phyloP scores from a whole-genome alignment of 2,888 invertebrate genomes.

The Phorcus lineatus region DNA sequence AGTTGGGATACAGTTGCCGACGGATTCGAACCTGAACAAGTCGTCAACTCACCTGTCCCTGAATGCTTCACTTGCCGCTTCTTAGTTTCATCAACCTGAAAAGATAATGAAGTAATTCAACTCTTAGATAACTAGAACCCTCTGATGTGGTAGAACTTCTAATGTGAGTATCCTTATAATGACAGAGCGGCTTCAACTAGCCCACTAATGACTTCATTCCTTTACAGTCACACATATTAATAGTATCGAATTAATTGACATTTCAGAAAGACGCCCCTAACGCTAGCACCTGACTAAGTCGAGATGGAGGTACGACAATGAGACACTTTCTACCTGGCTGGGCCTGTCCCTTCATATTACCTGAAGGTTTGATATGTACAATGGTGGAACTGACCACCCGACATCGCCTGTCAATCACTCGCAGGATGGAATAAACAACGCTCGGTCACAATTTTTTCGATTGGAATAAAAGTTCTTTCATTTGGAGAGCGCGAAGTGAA shows the following conservation, averaged over 20 bases:
- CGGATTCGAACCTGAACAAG: too few relatives aligned
- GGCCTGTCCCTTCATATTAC: not conserved
- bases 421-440: conserved; percentile 5
- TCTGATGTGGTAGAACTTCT: not conserved
- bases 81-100: too few relatives aligned
- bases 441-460: not conserved
- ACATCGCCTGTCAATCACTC: conserved; percentile 8
- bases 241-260: conserved; percentile 17
- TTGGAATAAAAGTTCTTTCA: conserved; percentile 9
- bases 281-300: not conserved
- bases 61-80: too few relatives aligned
- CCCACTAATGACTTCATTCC: not conserved
- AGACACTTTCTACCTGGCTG: not conserved
- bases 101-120: too few relatives aligned
- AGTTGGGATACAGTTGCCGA: too few relatives aligned
- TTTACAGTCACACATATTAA: not conserved
- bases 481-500: not conserved
- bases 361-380: not conserved
- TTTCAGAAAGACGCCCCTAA: not conserved
- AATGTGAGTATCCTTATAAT: not conserved
- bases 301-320: not conserved
- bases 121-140: not conserved
- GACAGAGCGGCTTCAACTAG: not conserved
- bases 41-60: too few relatives aligned
- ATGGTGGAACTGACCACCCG: not conserved